Percentiles rank a stretch among this genome's conserved stretches.
These are phyloP conservation scores for Daboia siamensis DNA, from an alignment of 2,113 vertebrate species.

Conservation along the genomic window DNA sequence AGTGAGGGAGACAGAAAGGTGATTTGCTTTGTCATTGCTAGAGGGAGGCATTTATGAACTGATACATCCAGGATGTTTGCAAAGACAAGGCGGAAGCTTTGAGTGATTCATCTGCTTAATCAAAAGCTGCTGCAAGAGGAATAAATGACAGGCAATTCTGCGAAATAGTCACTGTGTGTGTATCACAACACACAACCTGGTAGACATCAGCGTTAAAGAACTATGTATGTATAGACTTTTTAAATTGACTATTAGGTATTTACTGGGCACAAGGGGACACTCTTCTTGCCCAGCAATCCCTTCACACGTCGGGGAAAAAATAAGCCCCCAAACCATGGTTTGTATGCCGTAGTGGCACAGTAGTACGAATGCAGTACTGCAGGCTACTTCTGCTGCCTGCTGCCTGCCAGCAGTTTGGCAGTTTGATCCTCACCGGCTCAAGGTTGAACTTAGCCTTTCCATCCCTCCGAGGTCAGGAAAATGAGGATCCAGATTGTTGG, in stretches of 20 bases:
- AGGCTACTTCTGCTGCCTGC: too few relatives aligned
- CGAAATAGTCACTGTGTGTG: background rate
- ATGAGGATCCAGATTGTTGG: too few relatives aligned
- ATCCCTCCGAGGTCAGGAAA: too few relatives aligned
- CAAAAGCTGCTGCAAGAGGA: background rate
- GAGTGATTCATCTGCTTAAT: background rate
- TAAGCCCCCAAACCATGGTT: background rate
- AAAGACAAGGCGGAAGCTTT: background rate
- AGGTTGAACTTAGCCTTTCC: too few relatives aligned
- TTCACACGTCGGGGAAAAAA: background rate
- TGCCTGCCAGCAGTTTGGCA: too few relatives aligned
- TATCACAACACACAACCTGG: background rate
- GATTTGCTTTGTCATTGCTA: background rate
- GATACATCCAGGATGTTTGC: background rate
- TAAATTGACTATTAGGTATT: background rate
- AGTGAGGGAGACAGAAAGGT: background rate
- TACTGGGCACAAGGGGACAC: background rate
- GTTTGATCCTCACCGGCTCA: too few relatives aligned
- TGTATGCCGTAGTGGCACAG: background rate
- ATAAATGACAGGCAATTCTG: background rate
- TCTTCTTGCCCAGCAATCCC: background rate
- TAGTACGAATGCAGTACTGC: too few relatives aligned
- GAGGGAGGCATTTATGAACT: background rate
- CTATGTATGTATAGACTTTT: background rate
- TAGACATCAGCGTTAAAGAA: background rate